Percentiles rank a stretch among this genome's conserved stretches.
These are phyloP conservation scores for Trilocha varians DNA, from an alignment of 2,888 invertebrate genomes.

Conservation along the genomic window DNA sequence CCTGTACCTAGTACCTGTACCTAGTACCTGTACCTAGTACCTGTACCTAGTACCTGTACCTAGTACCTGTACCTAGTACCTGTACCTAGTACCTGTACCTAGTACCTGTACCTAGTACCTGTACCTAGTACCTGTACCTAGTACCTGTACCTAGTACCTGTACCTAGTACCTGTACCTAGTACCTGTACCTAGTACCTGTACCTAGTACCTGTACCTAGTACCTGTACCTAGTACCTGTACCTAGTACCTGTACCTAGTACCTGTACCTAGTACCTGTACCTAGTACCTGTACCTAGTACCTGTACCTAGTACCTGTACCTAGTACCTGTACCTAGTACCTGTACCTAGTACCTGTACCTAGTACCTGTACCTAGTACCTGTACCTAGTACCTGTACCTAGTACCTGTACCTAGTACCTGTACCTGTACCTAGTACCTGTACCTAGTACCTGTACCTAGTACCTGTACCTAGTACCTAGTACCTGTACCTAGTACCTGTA, in stretches of 20 bases:
- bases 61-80: conserved; percentile 3
- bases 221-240: not conserved
- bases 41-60: not conserved
- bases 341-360: conserved; percentile 5
- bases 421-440: conserved; percentile 9
- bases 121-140: not conserved
- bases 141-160: conserved; percentile 2
- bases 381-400: not conserved
- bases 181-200: conserved; percentile 5
- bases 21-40: conserved; percentile 6
- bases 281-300: conserved; percentile 6
- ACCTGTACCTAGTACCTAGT: conserved; percentile 3
- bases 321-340: conserved; percentile 3
- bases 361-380: conserved; percentile 6
- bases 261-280: conserved; percentile 5
- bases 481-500: not conserved
- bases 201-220: conserved; percentile 6
- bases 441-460: conserved; percentile 6
- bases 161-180: conserved; percentile 5
- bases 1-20: conserved; percentile 5
- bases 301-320: not conserved
- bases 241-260: conserved; percentile 4
- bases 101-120: conserved; percentile 6
- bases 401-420: conserved; percentile 2
- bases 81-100: conserved; percentile 5